Conservation (phyloP, 1,140 invertebrate species). For the Aleiodes sp. region DNA sequence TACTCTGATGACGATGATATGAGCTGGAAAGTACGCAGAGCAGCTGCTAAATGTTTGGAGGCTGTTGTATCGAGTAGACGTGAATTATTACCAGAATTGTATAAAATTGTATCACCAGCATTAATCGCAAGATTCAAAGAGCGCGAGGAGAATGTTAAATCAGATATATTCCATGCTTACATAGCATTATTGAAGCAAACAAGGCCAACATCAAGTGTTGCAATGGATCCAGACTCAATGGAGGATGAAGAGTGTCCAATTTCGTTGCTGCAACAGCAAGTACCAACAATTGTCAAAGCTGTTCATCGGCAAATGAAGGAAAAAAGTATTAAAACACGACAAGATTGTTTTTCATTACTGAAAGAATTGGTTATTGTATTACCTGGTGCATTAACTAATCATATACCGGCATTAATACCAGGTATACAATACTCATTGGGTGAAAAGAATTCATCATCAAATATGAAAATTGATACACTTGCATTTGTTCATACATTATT, state of each 20-base stretch:
- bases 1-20: constrained; percentile 99
- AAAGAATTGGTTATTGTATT: constrained; percentile 90
- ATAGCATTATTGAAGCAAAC: constrained; percentile 93
- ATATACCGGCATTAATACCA: constrained; percentile 86
- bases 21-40: constrained; percentile 96
- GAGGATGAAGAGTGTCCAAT: constrained; percentile 80
- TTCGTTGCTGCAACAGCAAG: constrained; percentile 76
- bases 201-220: constrained; percentile 73
- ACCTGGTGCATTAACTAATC: constrained; percentile 86
- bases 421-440: constrained; percentile 91
- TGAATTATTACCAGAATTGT: constrained; percentile 91
- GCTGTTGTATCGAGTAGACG: constrained; percentile 92
- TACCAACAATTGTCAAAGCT: constrained; percentile 84
- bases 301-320: constrained; percentile 92
- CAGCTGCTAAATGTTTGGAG: constrained; percentile 97
- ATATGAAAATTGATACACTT: constrained; percentile 98
- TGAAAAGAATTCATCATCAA: constrained; percentile 94
- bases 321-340: constrained; percentile 92
- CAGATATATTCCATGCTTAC: constrained; percentile 97
- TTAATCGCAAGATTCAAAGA: constrained; percentile 96
- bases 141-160: constrained; percentile 98
- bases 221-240: constrained; percentile 80
- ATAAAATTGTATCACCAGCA: constrained; percentile 86
- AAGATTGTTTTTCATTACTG: constrained; percentile 90
- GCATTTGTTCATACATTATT: constrained; percentile 91